Evolutionary conservation across 2,797 vertebrate genomes (phyloP).

Genomic region (Sebastes jordani): DNA sequence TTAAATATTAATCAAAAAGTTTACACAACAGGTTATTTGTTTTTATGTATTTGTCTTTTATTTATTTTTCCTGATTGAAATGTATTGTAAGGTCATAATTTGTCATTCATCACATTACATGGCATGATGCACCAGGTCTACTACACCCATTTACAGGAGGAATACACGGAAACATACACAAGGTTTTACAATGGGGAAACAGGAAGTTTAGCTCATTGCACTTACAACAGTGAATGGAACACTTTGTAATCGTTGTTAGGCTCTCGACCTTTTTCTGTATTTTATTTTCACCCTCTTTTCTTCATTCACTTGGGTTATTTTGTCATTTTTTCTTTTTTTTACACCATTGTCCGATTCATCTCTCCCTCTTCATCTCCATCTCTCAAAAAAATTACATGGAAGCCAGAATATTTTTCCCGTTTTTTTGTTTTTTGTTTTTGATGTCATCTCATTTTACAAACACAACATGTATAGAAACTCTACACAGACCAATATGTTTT

Average conservation of each 20-base stretch:
- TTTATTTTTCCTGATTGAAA: conserved; percentile 94
- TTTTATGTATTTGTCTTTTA: conserved; percentile 81
- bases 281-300: conserved; percentile 76
- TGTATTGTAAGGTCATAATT: conserved; percentile 92
- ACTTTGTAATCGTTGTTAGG: conserved; percentile 76
- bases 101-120: conserved; percentile 96
- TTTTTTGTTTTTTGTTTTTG: conserved; percentile 54
- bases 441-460: conserved; percentile 82
- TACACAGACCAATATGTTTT: conserved; percentile 82
- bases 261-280: conserved; percentile 71
- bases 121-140: conserved; percentile 94
- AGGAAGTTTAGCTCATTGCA: conserved; percentile 91
- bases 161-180: conserved; percentile 96
- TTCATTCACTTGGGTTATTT: conserved; percentile 59
- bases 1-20: background rate
- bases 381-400: conserved; percentile 68
- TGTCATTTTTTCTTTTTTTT: background rate
- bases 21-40: background rate
- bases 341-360: background rate
- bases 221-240: conserved; percentile 92
- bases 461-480: conserved; percentile 84
- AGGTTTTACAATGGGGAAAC: conserved; percentile 92
- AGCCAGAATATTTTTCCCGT: conserved; percentile 72
- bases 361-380: conserved; percentile 27
- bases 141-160: conserved; percentile 95